Conservation (phyloP, 2,888 invertebrate genomes). For the Artemia sinica region DNA sequence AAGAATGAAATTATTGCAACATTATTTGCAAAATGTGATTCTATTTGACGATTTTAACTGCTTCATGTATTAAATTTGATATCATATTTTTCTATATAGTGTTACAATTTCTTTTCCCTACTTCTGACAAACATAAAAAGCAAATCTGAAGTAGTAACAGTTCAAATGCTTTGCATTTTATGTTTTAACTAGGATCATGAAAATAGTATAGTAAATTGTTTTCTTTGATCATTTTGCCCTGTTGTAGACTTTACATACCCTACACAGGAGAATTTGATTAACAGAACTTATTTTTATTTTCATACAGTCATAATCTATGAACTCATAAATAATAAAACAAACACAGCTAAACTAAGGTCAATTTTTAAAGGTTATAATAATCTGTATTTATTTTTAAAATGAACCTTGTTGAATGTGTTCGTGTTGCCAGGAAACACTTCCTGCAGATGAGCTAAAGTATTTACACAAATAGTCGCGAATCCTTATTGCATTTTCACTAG, state of each 20-base stretch:
- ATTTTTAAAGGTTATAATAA: no score
- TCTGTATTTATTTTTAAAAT: background rate
- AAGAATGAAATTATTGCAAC: background rate
- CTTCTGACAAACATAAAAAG: no score
- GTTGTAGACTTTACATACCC: no score
- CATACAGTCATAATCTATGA: no score
- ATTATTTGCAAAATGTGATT: background rate
- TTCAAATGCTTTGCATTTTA: background rate
- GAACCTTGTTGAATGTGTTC: background rate
- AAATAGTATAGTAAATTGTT: no score
- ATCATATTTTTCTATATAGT: background rate
- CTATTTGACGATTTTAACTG: background rate
- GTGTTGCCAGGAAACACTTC: background rate
- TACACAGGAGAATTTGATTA: no score
- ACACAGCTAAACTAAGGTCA: no score
- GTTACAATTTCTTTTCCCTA: background rate
- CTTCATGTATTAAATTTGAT: background rate
- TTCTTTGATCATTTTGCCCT: no score
- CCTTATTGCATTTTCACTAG: background rate
- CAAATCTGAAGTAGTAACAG: background rate
- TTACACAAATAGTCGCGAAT: background rate
- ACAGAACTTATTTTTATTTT: no score
- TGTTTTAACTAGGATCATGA: no score
- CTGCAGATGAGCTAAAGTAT: constrained; percentile 8
- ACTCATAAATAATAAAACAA: no score